Evolutionary conservation across 2,888 invertebrate genomes (phyloP).

Genomic region (Nomada flava): DNA sequence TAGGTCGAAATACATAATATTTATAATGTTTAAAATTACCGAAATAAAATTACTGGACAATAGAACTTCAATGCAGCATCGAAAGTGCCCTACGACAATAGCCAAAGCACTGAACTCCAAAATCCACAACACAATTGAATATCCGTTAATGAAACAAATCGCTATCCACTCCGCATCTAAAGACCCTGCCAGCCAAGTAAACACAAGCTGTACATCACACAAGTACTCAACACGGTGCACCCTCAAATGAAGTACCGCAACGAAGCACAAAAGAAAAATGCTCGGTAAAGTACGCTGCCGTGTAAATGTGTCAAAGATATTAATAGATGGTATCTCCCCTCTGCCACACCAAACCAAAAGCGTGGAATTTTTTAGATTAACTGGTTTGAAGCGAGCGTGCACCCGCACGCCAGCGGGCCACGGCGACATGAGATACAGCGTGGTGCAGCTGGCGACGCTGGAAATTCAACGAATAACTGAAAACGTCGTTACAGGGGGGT

Average conservation of each 20-base stretch:
- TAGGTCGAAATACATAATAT: too few species aligned
- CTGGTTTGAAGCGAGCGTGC: conserved; percentile 38
- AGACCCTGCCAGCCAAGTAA: neutral
- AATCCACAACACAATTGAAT: too few species aligned
- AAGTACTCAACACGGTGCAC: neutral
- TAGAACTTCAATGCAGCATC: too few species aligned
- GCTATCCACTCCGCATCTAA: neutral
- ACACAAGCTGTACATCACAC: neutral
- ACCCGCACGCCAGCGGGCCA: neutral
- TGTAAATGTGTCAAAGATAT: neutral
- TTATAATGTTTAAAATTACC: too few species aligned
- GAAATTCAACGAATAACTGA: conserved; percentile 69
- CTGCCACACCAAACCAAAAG: neutral
- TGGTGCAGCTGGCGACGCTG: conserved; percentile 63
- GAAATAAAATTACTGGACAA: too few species aligned
- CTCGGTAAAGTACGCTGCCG: neutral
- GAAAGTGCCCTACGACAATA: too few species aligned
- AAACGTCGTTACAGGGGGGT: conserved; percentile 56
- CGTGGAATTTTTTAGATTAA: conserved; percentile 12
- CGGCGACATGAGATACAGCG: conserved; percentile 55
- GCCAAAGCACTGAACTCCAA: too few species aligned
- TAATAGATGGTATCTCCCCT: neutral
- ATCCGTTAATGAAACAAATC: neutral
- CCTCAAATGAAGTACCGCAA: too few species aligned
- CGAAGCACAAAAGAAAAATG: neutral